Evolutionary conservation across 2,113 vertebrate genomes (phyloP).

Genomic region (Tilapia sparmanii): DNA sequence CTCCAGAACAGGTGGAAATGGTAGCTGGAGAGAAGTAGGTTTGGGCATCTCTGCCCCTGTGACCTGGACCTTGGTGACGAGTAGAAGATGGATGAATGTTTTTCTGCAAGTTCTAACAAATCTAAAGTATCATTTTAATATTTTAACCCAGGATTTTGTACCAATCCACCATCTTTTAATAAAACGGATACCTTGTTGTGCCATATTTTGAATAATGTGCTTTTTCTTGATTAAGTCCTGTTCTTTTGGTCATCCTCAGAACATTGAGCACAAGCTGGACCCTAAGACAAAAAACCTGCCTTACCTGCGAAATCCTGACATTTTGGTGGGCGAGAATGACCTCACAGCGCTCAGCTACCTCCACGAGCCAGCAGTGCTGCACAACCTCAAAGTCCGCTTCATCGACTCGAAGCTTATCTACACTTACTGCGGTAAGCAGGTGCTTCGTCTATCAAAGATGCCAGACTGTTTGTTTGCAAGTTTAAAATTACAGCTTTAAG

Average conservation of each 20-base stretch:
- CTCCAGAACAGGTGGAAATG: background rate
- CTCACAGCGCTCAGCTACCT: conserved; percentile 97
- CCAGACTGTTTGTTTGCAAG: background rate
- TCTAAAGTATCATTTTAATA: background rate
- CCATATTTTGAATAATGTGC: background rate
- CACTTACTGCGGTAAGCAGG: conserved; percentile 90
- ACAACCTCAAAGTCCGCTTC: conserved; percentile 97
- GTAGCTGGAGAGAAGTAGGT: background rate
- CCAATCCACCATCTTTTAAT: background rate
- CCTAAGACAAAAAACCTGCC: conserved; percentile 88
- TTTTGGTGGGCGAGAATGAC: conserved; percentile 97
- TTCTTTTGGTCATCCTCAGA: conserved; percentile 58
- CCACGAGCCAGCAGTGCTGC: conserved; percentile 93
- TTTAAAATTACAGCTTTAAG: background rate
- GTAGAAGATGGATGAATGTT: background rate
- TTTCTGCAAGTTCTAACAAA: background rate
- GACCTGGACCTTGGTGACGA: rapidly evolving
- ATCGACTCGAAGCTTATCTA: conserved; percentile 98
- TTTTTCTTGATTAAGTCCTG: background rate
- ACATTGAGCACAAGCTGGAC: conserved; percentile 83
- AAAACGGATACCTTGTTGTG: background rate
- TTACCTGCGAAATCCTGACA: conserved; percentile 93
- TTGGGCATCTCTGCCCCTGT: background rate
- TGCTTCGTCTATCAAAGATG: background rate
- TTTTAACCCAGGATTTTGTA: background rate